These are phyloP conservation scores for Furnarius figulus DNA, from an alignment of 2,113 vertebrate genomes.

Conservation along the genomic window DNA sequence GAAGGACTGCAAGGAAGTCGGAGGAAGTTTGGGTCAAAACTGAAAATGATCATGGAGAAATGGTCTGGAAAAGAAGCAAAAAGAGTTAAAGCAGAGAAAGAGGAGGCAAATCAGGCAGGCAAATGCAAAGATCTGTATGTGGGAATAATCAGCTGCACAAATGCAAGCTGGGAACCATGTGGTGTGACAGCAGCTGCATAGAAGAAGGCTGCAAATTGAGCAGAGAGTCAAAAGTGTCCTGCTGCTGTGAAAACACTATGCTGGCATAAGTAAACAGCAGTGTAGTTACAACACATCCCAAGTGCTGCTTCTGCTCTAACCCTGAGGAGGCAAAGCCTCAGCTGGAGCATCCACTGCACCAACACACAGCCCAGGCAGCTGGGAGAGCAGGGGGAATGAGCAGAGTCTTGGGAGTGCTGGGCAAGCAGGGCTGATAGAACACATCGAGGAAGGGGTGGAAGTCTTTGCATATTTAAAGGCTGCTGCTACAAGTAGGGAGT, in stretches of 20 bases:
- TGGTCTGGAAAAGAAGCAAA: background rate
- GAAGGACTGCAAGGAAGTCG: background rate
- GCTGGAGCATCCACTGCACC: background rate
- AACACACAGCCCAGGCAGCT: fast-evolving
- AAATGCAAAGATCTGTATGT: background rate
- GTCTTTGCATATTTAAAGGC: background rate
- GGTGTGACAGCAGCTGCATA: background rate
- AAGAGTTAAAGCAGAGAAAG: background rate
- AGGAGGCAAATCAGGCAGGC: background rate
- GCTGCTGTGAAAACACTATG: conserved; percentile 43
- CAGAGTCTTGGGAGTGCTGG: background rate
- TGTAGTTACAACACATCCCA: background rate
- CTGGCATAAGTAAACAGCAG: background rate
- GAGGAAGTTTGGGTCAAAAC: background rate
- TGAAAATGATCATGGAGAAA: background rate
- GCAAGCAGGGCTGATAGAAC: background rate
- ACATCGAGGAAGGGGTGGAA: background rate
- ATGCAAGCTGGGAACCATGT: conserved; percentile 16
- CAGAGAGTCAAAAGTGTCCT: background rate
- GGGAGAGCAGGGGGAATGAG: background rate
- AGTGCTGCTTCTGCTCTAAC: background rate
- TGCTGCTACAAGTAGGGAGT: background rate
- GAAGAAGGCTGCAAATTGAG: background rate
- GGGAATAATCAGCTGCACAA: background rate
- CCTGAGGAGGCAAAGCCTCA: background rate